A percentile compares a stretch with the other conserved stretches of the same genome.
phyloP scores from a whole-genome alignment of 2,888 invertebrate genomes.

The Mimas tiliae region DNA sequence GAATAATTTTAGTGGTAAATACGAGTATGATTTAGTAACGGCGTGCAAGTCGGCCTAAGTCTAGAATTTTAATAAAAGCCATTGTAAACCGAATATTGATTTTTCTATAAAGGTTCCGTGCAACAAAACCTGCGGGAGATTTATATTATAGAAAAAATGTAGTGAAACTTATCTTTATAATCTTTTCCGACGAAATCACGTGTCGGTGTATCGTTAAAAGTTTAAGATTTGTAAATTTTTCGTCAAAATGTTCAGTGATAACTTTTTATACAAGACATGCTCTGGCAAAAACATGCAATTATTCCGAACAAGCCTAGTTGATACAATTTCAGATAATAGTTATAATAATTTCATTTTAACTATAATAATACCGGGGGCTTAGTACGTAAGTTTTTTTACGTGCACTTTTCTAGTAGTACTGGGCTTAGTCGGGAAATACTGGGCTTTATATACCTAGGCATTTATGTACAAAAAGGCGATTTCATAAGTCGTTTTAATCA shows the following conservation, averaged over 20 bases:
- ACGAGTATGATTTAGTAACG: too few relatives aligned
- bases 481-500: too few relatives aligned
- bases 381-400: too few relatives aligned
- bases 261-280: background rate
- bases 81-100: background rate
- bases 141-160: background rate
- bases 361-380: background rate
- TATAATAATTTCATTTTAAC: background rate
- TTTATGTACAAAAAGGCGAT: too few relatives aligned
- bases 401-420: too few relatives aligned
- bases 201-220: constrained; percentile 14
- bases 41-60: too few relatives aligned
- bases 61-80: background rate
- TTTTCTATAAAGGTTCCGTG: background rate
- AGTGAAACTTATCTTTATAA: background rate
- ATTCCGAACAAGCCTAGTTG: background rate
- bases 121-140: background rate
- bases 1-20: too few relatives aligned
- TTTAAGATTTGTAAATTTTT: background rate
- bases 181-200: background rate
- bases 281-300: background rate
- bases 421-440: too few relatives aligned
- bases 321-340: constrained; percentile 2
- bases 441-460: too few relatives aligned
- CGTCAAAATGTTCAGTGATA: background rate